These are phyloP conservation scores for Masticophis lateralis DNA, from an alignment of 2,797 vertebrate genomes.

Conservation along the genomic window DNA sequence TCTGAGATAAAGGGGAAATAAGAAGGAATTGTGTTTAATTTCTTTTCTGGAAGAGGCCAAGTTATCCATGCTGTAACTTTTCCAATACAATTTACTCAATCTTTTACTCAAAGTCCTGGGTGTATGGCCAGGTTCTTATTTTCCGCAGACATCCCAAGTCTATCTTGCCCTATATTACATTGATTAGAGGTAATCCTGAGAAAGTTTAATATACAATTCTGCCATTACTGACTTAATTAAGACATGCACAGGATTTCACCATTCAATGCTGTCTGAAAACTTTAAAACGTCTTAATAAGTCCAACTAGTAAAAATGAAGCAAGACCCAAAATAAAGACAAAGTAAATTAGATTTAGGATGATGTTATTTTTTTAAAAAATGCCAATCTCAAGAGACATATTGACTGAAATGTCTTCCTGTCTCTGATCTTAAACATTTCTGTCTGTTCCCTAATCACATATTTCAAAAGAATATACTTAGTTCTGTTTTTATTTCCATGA, in stretches of 20 bases:
- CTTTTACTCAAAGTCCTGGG: background rate
- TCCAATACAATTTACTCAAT: background rate
- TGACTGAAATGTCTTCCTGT: slow-evolving; percentile 51
- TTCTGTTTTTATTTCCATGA: slow-evolving; percentile 36
- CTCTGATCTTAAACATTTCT: slow-evolving; percentile 39
- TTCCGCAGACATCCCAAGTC: background rate
- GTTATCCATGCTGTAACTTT: background rate
- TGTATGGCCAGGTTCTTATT: background rate
- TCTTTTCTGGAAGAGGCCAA: background rate
- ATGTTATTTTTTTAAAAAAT: slow-evolving; percentile 22
- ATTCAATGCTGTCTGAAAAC: no score
- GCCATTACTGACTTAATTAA: background rate
- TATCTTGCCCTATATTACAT: background rate
- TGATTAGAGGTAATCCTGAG: background rate
- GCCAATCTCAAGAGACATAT: slow-evolving; percentile 14
- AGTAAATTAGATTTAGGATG: slow-evolving; percentile 49
- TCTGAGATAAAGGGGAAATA: background rate
- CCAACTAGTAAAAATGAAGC: background rate
- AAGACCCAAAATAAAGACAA: slow-evolving; percentile 10
- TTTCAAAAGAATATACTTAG: slow-evolving; percentile 38
- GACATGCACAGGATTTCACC: no score
- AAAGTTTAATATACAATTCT: background rate
- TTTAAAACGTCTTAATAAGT: background rate
- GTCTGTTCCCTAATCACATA: slow-evolving; percentile 32
- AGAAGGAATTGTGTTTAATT: background rate